Percentiles rank a stretch among this genome's conserved stretches.
Conservation (phyloP, 2,797 vertebrate genomes). For the Gymnothorax javanicus region DNA sequence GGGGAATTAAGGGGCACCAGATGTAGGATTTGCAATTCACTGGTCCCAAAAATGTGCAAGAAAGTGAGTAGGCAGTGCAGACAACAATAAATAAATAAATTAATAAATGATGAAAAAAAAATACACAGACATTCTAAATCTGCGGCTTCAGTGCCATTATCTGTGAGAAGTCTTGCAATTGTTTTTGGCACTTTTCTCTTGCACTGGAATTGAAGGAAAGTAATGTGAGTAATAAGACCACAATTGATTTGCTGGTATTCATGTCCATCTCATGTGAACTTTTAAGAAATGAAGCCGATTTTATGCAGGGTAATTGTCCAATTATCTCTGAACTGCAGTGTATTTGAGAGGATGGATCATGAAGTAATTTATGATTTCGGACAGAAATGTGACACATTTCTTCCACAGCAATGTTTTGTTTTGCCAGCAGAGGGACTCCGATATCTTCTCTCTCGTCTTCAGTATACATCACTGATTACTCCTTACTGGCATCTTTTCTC, state of each 20-base stretch:
- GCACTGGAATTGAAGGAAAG: too few species aligned
- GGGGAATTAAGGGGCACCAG: background rate
- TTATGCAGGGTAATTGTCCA: too few species aligned
- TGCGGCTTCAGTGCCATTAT: too few species aligned
- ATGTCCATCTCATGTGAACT: too few species aligned
- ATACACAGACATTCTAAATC: too few species aligned
- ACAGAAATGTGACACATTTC: background rate
- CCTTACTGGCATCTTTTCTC: constrained; percentile 59
- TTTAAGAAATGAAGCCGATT: too few species aligned
- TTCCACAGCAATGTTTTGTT: background rate
- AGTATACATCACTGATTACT: constrained; percentile 28
- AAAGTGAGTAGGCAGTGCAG: background rate
- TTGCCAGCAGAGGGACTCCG: constrained; percentile 61
- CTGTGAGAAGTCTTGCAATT: too few species aligned
- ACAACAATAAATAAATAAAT: too few species aligned
- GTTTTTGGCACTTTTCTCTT: too few species aligned
- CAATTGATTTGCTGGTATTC: too few species aligned
- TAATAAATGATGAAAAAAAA: too few species aligned
- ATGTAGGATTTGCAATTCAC: background rate
- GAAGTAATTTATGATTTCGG: background rate
- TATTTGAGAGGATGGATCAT: background rate
- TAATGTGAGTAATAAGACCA: too few species aligned
- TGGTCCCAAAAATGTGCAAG: background rate
- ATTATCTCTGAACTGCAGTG: background rate
- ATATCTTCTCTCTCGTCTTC: background rate